These are phyloP conservation scores for Eonycteris spelaea DNA, from an alignment of 2,113 vertebrate species.

Conservation along the genomic window DNA sequence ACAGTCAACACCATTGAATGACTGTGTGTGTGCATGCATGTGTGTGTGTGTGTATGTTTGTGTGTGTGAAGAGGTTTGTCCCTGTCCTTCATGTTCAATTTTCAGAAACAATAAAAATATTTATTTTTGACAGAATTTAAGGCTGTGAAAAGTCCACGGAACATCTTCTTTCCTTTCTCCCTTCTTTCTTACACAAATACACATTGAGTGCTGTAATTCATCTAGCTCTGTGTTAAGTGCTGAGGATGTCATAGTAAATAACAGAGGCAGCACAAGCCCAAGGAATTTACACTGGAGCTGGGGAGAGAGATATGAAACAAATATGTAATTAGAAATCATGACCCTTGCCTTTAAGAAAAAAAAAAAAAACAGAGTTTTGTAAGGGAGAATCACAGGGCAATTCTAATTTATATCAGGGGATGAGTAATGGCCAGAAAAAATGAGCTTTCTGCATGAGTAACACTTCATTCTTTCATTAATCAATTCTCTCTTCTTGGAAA, in stretches of 20 bases:
- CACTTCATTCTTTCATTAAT: not conserved
- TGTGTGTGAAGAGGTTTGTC: no score
- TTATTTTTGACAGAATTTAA: not conserved
- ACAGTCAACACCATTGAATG: not conserved
- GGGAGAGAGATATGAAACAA: not conserved
- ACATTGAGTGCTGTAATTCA: not conserved
- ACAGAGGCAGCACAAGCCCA: not conserved
- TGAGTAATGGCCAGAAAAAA: not conserved
- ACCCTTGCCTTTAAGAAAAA: not conserved
- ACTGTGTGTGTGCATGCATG: no score
- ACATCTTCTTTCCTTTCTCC: not conserved
- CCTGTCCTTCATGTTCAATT: not conserved
- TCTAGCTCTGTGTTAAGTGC: not conserved
- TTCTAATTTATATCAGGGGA: not conserved
- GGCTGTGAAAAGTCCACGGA: not conserved
- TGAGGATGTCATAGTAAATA: not conserved
- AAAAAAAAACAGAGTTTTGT: not conserved
- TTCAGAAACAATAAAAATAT: not conserved
- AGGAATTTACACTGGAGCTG: not conserved
- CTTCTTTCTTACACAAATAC: not conserved
- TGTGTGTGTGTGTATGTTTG: not conserved
- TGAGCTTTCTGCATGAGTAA: not conserved
- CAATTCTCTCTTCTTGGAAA: not conserved
- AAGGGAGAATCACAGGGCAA: not conserved
- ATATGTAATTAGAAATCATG: not conserved